Conservation (phyloP, 1,140 invertebrate genomes). For the Listronotus bonariensis region DNA sequence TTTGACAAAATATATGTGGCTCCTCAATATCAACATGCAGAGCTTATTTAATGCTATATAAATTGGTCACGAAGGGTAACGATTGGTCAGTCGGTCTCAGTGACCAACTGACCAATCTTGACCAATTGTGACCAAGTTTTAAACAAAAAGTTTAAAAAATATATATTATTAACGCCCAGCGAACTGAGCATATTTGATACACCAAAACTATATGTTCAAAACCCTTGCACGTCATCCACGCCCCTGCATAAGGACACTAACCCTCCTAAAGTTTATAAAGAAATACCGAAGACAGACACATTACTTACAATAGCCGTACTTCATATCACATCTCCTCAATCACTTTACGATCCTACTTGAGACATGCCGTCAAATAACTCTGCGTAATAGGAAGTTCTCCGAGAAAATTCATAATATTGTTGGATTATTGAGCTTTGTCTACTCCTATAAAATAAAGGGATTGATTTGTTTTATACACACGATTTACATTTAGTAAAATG, state of each 20-base stretch:
- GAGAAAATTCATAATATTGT: constrained; percentile 11
- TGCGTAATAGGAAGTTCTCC: constrained; percentile 23
- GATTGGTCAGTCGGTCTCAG: too few relatives aligned
- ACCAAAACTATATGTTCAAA: not conserved
- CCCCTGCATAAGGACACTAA: constrained; percentile 30
- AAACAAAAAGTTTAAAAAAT: too few relatives aligned
- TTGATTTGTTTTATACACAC: too few relatives aligned
- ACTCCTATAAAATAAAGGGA: too few relatives aligned
- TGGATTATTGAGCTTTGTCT: not conserved
- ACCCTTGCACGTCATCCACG: not conserved
- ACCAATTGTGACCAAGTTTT: too few relatives aligned
- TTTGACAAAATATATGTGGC: too few relatives aligned
- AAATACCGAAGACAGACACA: constrained; percentile 42
- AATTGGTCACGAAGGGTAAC: too few relatives aligned
- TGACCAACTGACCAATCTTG: too few relatives aligned
- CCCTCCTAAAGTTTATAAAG: constrained; percentile 28
- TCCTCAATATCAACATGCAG: too few relatives aligned
- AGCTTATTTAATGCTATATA: too few relatives aligned
- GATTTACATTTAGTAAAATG: not conserved
- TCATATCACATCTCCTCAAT: constrained; percentile 36
- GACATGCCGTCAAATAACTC: constrained; percentile 27
- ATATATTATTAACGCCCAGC: too few relatives aligned
- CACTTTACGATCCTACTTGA: constrained; percentile 35
- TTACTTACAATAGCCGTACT: constrained; percentile 38
- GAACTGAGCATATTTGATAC: too few relatives aligned